A percentile compares a stretch with the other conserved stretches of the same genome.
phyloP scores from a whole-genome alignment of 2,888 invertebrate species.

The Tricholauxania praeusta region DNA sequence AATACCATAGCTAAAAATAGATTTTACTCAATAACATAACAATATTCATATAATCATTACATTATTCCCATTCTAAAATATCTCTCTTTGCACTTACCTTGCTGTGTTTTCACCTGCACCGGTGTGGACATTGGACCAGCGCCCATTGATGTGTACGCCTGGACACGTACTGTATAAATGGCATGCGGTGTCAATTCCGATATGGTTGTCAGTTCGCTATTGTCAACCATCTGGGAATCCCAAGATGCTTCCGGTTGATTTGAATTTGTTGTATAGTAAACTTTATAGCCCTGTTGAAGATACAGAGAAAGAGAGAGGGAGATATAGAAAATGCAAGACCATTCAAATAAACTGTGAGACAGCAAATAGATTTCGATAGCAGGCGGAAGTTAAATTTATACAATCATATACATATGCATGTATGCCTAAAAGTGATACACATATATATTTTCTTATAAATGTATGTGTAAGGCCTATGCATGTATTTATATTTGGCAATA shows the following conservation, averaged over 20 bases:
- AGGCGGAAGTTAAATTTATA: background rate
- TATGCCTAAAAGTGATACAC: background rate
- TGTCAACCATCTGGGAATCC: slow-evolving; percentile 94
- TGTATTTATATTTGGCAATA: slow-evolving; percentile 3
- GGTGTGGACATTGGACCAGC: slow-evolving; percentile 94
- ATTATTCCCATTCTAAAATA: too few relatives aligned
- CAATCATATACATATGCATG: background rate
- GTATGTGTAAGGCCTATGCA: too few relatives aligned
- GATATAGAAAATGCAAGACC: background rate
- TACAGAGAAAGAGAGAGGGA: slow-evolving; percentile 2
- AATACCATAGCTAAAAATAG: too few relatives aligned
- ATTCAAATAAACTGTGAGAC: background rate
- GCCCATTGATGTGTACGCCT: slow-evolving; percentile 93
- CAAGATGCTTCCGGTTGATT: slow-evolving; percentile 89
- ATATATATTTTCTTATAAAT: background rate
- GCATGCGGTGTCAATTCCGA: slow-evolving; percentile 91
- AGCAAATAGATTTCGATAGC: background rate
- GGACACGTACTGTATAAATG: slow-evolving; percentile 94
- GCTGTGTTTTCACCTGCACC: slow-evolving; percentile 98
- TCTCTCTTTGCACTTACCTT: slow-evolving; percentile 73
- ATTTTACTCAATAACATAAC: too few relatives aligned
- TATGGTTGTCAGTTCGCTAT: slow-evolving; percentile 91
- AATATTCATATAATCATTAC: too few relatives aligned
- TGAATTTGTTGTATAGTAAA: slow-evolving; percentile 93
- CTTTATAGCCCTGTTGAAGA: slow-evolving; percentile 88